Base-by-base conservation (phyloP, 2,888 invertebrate species). In the Gymnocheta viridis region DNA sequence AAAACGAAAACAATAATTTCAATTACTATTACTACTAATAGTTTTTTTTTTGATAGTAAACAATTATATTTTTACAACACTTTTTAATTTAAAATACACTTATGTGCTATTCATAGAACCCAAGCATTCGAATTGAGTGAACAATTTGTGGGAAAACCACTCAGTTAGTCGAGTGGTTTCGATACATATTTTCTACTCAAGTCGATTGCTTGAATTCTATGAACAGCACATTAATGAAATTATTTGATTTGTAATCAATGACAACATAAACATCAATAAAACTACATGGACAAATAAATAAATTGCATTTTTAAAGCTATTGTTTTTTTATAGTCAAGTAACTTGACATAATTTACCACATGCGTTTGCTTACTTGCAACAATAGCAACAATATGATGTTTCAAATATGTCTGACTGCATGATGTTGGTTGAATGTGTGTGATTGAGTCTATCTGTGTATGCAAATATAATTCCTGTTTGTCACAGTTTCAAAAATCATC, bases 291-390 rank as follows among this genome's bases (percentile, higher is more conserved):
- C 14, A n/a, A 19, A 51, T 7, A 70, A 60, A 62, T 70, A 70
- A 78, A 38, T 47, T 72, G 19, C 6, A 24, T 56, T 82, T 73
- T 67, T 76, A 22, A 14, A 17, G 27, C 44, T 69, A 78, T 78
- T 38, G 38, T 47, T 74, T 62, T 56, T 64, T 56, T 62, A 74
- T 69, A 73, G 62, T 82, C 54, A 67, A 64, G 10, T 14, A 69
- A 70, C 54, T 64, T 82, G 82, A 78, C 67, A 78, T 82, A 79
- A 79, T 83, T 79, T 66, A 79, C 82, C 82, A 60, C 79, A 76
- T 74, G 35, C 38, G 5, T 27, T 64, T 32, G 64, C 4, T 1
- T 27, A 56, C 29, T 22, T 22, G 24, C 38, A 56, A 17, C 44
- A 76, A 38, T 41, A 74, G 9, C 22, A 41, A 19, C 51, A 47